Base-by-base conservation (phyloP, 2,113 vertebrate genomes). In the Vidua macroura region DNA sequence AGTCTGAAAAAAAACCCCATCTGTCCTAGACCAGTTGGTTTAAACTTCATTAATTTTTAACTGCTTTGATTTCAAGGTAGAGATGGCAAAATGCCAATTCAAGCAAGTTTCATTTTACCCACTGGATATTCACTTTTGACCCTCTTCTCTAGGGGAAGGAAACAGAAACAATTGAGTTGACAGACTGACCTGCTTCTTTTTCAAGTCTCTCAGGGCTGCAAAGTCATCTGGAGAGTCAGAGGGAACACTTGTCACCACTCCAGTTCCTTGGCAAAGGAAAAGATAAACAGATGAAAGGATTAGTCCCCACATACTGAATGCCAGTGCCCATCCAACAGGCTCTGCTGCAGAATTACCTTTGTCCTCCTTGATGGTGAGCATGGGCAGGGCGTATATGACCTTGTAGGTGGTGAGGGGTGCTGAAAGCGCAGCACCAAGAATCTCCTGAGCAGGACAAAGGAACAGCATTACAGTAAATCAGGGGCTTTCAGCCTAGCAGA, bases 321-420 rank as follows among this genome's bases (percentile, higher is more conserved):
- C 15, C 30, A 11, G 41, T 1, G 20, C 6, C 15, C 55, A 46
- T 3, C 62, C 31, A 18, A 9, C 12, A 24, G 52, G 28, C 79
- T 15, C 13, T 39, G 37, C 46, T 77, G 41, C 14, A 37, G 6
- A 24, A 27, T 53, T 98, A 99, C 99, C 99, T 99, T 99, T 99
- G 87, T 99, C 99, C 88, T 99, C 99, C 95, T 99, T 99, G 96
- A 99, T 99, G 52, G 99, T 99, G 78, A 99, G 98, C 99, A 99
- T 99, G 39, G 99, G 99, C 72, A 99, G 98, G 73, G 98, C 98
- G 6, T 99, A 99, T 20, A 99, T 98, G 64, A 98, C 97, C 85
- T 98, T 98, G 92, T 99, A 99, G 72, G 97, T 88, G 1, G 98
- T 99, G 68, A 99, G 97, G 33, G 99, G 99, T 18, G 99, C 99